These are phyloP conservation scores for Turritopsis dohrnii DNA, from an alignment of 30 jellyfish, hydroid and myxozoan genomes.

Conservation along the genomic window DNA sequence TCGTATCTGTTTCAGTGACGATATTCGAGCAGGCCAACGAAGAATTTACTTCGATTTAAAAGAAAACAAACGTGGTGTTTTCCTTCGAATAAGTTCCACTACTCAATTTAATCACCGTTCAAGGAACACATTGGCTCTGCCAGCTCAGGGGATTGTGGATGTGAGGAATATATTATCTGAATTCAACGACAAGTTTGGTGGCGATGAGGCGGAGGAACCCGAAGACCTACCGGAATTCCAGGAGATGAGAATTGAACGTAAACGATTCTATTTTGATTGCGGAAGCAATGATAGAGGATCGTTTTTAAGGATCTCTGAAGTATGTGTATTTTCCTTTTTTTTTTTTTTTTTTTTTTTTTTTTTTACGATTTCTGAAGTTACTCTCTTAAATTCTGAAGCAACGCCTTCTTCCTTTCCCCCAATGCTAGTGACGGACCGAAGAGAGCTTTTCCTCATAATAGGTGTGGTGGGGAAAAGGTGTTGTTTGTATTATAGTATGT, in stretches of 20 bases:
- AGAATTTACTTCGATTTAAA: constrained; percentile 78
- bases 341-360: too few relatives aligned
- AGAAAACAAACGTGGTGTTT: constrained; percentile 92
- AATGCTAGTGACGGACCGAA: too few relatives aligned
- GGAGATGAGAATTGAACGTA: constrained; percentile 93
- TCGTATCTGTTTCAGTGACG: constrained; percentile 77
- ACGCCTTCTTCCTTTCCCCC: too few relatives aligned
- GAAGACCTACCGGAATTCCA: constrained; percentile 83
- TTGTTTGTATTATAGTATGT: too few relatives aligned
- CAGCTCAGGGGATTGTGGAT: constrained; percentile 92
- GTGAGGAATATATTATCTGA: constrained; percentile 76
- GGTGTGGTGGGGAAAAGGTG: too few relatives aligned
- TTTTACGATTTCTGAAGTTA: too few relatives aligned
- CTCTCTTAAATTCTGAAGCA: too few relatives aligned
- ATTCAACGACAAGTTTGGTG: constrained; percentile 74
- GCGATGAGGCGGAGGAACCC: constrained; percentile 63
- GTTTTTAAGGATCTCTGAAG: constrained; percentile 96
- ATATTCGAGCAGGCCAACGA: constrained; percentile 66
- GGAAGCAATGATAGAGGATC: constrained; percentile 95
- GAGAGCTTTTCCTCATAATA: too few relatives aligned
- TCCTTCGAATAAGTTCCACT: constrained; percentile 73
- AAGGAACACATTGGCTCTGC: constrained; percentile 90
- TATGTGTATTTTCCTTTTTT: constrained; percentile 10
- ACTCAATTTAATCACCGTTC: constrained; percentile 50
- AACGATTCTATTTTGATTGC: constrained; percentile 94